Percentiles rank a stretch among this genome's conserved stretches.
Evolutionary conservation across 2,797 vertebrate species (phyloP).

Genomic region (Euphonia xanthogaster): DNA sequence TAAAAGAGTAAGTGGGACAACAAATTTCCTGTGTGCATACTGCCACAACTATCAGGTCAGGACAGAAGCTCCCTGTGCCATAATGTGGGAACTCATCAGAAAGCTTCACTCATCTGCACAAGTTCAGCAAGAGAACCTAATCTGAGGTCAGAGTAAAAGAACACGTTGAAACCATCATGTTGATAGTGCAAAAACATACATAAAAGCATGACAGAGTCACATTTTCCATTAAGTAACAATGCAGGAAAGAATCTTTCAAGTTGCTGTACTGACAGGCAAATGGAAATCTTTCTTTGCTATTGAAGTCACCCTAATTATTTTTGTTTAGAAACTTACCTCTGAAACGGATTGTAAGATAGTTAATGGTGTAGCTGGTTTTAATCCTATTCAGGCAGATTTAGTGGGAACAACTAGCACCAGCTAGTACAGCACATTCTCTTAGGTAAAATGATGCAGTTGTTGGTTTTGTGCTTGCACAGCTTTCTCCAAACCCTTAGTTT

Average conservation of each 20-base stretch:
- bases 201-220: background rate
- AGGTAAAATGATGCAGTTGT: background rate
- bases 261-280: background rate
- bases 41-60: background rate
- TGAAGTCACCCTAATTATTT: background rate
- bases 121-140: background rate
- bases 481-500: background rate
- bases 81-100: background rate
- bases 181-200: background rate
- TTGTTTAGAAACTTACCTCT: background rate
- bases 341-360: constrained; percentile 3
- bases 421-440: constrained; percentile 8
- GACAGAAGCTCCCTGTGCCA: background rate
- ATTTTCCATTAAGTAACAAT: background rate
- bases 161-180: background rate
- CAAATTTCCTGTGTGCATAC: background rate
- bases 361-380: constrained; percentile 1
- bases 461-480: background rate
- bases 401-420: constrained; percentile 32
- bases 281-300: background rate
- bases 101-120: background rate
- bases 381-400: constrained; percentile 52
- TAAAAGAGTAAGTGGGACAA: background rate
- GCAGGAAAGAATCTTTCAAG: background rate
- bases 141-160: background rate